Conservation (phyloP, 2,888 invertebrate species). For the Yponomeuta malinellus region DNA sequence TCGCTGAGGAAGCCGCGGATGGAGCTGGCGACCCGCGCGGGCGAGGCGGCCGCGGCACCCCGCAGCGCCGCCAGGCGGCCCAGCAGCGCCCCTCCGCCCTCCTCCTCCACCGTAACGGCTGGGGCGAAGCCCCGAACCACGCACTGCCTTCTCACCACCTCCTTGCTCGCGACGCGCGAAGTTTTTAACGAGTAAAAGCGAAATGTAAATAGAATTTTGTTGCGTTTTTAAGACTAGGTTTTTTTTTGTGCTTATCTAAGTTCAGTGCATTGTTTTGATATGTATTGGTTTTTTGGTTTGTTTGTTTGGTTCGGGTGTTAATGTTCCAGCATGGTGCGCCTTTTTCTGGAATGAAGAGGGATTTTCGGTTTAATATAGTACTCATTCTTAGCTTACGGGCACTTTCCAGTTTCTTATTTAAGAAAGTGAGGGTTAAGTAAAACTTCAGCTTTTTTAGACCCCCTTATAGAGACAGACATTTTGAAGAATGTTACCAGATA, state of each 20-base stretch:
- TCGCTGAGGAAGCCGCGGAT: conserved; percentile 83
- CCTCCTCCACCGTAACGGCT: conserved; percentile 69
- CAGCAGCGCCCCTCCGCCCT: conserved; percentile 74
- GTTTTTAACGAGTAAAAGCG: background rate
- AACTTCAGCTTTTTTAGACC: too few species aligned
- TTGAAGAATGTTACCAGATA: too few species aligned
- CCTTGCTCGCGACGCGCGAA: background rate
- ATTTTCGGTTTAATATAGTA: background rate
- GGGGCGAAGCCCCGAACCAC: conserved; percentile 41
- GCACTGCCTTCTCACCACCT: conserved; percentile 9
- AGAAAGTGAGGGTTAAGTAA: background rate
- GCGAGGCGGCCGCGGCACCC: conserved; percentile 81
- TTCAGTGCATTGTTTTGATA: conserved; percentile 69
- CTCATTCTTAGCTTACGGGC: background rate
- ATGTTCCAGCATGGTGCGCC: conserved; percentile 55
- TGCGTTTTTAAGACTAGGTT: conserved; percentile 10
- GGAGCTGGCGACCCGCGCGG: conserved; percentile 82
- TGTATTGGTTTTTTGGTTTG: conserved; percentile 42
- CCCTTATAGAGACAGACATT: too few species aligned
- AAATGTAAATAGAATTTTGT: background rate
- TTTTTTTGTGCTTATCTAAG: conserved; percentile 24
- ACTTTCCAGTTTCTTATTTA: background rate
- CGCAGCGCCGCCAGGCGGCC: conserved; percentile 81
- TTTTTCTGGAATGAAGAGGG: conserved; percentile 53
- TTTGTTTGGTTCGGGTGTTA: conserved; percentile 31